Evolutionary conservation across 2,797 vertebrate genomes (phyloP).

Genomic region (Lepidocolaptes lacrymiger): DNA sequence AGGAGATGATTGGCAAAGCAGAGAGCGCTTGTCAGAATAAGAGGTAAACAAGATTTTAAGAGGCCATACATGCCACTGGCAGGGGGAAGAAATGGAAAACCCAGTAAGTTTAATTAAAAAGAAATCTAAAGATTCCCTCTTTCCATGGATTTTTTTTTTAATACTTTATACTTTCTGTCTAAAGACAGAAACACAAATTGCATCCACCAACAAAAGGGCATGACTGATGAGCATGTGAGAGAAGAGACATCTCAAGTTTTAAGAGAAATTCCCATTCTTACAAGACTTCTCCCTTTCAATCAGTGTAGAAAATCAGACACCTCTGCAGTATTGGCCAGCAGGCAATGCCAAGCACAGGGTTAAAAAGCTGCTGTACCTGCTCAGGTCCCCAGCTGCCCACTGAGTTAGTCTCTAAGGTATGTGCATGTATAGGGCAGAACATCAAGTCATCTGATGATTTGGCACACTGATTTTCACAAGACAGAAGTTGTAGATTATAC

Average conservation of each 20-base stretch:
- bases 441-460: not conserved
- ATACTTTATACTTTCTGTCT: not conserved
- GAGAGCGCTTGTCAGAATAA: slow-evolving; percentile 12
- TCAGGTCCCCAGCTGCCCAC: not conserved
- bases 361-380: not conserved
- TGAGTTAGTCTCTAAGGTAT: not conserved
- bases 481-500: not conserved
- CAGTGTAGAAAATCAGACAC: not conserved
- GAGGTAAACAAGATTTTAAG: slow-evolving; percentile 38
- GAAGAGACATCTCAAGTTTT: not conserved
- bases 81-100: not conserved
- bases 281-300: not conserved
- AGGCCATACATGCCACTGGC: not conserved
- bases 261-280: not conserved
- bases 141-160: not conserved
- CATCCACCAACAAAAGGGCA: not conserved
- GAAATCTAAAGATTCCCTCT: not conserved
- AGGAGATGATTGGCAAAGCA: slow-evolving; percentile 26
- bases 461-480: not conserved
- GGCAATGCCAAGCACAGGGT: not conserved
- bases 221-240: not conserved
- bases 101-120: not conserved
- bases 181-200: not conserved
- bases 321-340: not conserved
- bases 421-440: not conserved